phyloP scores from a whole-genome alignment of 1,140 invertebrate genomes.

The Paracyclopina nana region DNA sequence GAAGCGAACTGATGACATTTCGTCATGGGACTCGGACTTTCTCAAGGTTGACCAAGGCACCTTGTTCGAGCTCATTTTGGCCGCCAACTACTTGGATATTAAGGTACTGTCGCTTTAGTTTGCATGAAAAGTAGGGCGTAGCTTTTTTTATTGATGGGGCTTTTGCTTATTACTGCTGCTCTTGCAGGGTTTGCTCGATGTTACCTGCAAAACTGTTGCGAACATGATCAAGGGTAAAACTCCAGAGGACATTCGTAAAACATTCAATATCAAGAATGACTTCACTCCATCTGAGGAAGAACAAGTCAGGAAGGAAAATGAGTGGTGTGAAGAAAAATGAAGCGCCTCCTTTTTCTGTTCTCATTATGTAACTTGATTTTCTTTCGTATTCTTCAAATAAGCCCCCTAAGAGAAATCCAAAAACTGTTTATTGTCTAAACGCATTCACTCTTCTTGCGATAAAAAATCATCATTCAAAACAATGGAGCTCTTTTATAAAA shows the following conservation, averaged over 20 bases:
- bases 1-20: slow-evolving; percentile 94
- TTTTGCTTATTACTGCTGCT: too few species aligned
- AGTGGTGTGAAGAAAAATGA: slow-evolving; percentile 93
- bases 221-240: slow-evolving; percentile 98
- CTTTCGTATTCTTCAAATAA: too few species aligned
- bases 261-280: slow-evolving; percentile 98
- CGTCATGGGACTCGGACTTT: slow-evolving; percentile 97
- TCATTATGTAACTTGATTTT: too few species aligned
- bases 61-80: slow-evolving; percentile 78
- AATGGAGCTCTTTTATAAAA: too few species aligned
- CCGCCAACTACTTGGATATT: slow-evolving; percentile 97
- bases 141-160: too few species aligned
- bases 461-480: too few species aligned
- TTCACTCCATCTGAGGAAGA: slow-evolving; percentile 88
- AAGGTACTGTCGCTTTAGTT: too few species aligned
- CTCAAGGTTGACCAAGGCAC: slow-evolving; percentile 85
- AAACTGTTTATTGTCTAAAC: too few species aligned
- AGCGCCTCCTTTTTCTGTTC: too few species aligned
- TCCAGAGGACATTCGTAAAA: slow-evolving; percentile 95
- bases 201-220: slow-evolving; percentile 96
- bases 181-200: slow-evolving; percentile 80
- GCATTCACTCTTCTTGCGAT: too few species aligned
- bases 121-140: too few species aligned
- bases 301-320: slow-evolving; percentile 90
- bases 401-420: too few species aligned